Evolutionary conservation across 2,888 invertebrate genomes (phyloP).

Genomic region (Sinopyrophorus schimmeli): DNA sequence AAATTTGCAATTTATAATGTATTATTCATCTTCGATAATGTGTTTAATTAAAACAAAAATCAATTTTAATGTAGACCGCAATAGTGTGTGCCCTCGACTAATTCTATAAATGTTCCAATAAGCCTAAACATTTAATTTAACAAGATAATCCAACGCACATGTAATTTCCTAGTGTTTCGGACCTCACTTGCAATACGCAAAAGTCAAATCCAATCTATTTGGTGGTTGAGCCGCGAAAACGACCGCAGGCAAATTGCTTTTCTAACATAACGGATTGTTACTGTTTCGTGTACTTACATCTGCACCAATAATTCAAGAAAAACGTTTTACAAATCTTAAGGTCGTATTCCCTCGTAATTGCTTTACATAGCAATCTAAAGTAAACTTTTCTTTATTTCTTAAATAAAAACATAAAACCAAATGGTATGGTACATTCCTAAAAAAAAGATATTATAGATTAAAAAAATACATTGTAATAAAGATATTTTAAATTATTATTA

Average conservation of each 20-base stretch:
- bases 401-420: no score
- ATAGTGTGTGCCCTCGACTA: constrained; percentile 13
- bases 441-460: no score
- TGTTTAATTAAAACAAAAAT: constrained; percentile 31
- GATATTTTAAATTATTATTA: no score
- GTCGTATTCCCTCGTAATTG: constrained; percentile 9
- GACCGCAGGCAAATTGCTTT: constrained; percentile 39
- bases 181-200: constrained; percentile 34
- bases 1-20: no score
- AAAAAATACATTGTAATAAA: no score
- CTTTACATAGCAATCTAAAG: no score
- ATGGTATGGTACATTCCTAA: no score
- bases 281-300: constrained; percentile 14
- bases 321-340: constrained; percentile 10
- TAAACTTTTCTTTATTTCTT: no score
- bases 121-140: constrained; percentile 39
- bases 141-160: constrained; percentile 38
- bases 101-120: constrained; percentile 27
- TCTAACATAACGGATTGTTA: constrained; percentile 16
- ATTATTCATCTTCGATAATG: background rate
- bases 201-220: constrained; percentile 40
- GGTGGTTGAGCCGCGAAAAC: constrained; percentile 37
- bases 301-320: constrained; percentile 17
- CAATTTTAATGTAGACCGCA: constrained; percentile 30
- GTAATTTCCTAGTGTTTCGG: constrained; percentile 37